Evolutionary conservation across 2,797 vertebrate genomes (phyloP), one percentile per base, ranked within the genome.

Genomic region (Pseudocheirus occidentalis): DNA sequence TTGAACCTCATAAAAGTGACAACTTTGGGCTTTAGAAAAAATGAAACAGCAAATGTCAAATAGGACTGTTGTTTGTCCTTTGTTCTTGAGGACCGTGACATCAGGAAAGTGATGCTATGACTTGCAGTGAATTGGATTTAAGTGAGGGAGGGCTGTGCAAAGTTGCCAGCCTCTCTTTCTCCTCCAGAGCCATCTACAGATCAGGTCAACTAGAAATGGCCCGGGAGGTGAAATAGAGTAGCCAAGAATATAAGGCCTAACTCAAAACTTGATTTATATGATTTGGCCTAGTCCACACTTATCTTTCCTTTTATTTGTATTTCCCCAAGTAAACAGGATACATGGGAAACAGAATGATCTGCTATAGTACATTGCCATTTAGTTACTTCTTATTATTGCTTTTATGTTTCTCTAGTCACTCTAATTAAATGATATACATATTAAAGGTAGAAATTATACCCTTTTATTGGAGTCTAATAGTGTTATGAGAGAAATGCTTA

Each of bases 1-100:
- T 92, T 92, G 92, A 94, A 89, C 54, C 95, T 92, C 90, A 92
- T 3, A 93, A 90, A 4, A n/a, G 66, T 21, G 18, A 81, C n/a
- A 81, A 81, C 6, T 46, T 46, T 24, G n/a, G 40, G 6, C n/a
- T 81, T 81, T 5, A 73, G 40, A 73, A 29, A 92, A 28, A 93
- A 5, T 18, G 28, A 5, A 94, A 92, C 50, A 90, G 10, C 13
- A 93, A n/a, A 87, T 90, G 56, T 57, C 50, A 95, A 95, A 73
- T 40, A 94, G 6, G 21, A 54, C 56, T 56, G 55, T 58, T 56
- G 55, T 21, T 56, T 56, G 55, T 56, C 55, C 55, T 56, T 56
- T 18, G 16, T 56, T 56, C 55, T 56, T 21, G 18, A 21, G 18
- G 55, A 56, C 4, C 3, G 21, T 21, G 3, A 56, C 55, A 56